phyloP scores from a whole-genome alignment of 2,888 invertebrate species.

The Noctuana brunneofusca region DNA sequence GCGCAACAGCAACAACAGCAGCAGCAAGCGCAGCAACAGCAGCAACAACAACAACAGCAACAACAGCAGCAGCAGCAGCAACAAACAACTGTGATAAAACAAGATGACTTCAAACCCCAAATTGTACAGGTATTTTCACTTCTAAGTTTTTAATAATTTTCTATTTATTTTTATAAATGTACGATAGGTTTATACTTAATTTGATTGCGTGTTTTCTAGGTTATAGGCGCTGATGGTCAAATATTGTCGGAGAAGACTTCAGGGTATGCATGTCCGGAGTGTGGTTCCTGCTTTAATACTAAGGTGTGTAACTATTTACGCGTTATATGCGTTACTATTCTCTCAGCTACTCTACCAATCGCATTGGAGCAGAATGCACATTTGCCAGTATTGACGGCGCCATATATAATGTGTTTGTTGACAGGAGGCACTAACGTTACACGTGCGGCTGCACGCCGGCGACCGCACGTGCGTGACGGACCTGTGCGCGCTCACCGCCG shows the following conservation, averaged over 20 bases:
- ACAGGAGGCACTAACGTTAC: conserved; percentile 89
- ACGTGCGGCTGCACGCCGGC: conserved; percentile 90
- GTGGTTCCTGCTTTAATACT: conserved; percentile 78
- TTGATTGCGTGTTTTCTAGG: conserved; percentile 58
- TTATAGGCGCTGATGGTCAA: conserved; percentile 75
- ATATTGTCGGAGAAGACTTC: conserved; percentile 70
- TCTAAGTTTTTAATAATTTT: too few relatives aligned
- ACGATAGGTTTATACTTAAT: background rate
- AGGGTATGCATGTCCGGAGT: conserved; percentile 75
- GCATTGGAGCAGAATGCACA: too few relatives aligned
- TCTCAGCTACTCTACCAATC: too few relatives aligned
- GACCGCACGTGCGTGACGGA: conserved; percentile 91
- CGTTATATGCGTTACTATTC: too few relatives aligned
- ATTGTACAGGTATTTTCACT: conserved; percentile 73
- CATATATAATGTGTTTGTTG: background rate
- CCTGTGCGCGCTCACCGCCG: conserved; percentile 90
- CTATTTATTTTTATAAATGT: too few relatives aligned
- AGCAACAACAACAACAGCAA: conserved; percentile 62
- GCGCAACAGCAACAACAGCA: conserved; percentile 65
- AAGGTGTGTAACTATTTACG: conserved; percentile 67
- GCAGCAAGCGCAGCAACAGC: conserved; percentile 62
- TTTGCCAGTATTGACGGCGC: too few relatives aligned
- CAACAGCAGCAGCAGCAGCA: conserved; percentile 58
- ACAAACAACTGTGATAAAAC: conserved; percentile 76
- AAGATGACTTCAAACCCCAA: conserved; percentile 78